These are phyloP conservation scores for Drosophila bipectinata DNA, from an alignment of 1,140 invertebrate species.

Conservation along the genomic window DNA sequence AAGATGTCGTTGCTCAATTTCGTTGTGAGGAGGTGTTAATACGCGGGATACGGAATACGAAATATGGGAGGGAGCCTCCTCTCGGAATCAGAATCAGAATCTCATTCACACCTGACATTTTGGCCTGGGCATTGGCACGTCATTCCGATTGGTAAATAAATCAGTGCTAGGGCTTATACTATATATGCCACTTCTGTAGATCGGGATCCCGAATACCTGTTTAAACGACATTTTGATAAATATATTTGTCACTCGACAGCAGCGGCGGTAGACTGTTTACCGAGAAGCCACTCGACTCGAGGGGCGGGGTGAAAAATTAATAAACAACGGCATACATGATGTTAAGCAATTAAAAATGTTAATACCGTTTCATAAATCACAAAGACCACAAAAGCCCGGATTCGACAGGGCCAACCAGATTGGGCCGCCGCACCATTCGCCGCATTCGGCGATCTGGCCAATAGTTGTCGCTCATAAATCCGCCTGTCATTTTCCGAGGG, in stretches of 20 bases:
- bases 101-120: constrained; percentile 32
- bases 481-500: constrained; percentile 55
- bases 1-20: constrained; percentile 59
- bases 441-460: constrained; percentile 63
- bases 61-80: not conserved
- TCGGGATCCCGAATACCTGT: constrained; percentile 53
- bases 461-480: constrained; percentile 81
- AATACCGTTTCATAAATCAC: constrained; percentile 82
- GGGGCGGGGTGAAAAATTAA: constrained; percentile 73
- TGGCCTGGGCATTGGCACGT: constrained; percentile 23
- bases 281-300: not conserved
- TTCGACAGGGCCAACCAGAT: constrained; percentile 70
- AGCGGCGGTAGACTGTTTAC: constrained; percentile 13
- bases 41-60: constrained; percentile 6
- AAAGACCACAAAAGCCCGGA: constrained; percentile 58
- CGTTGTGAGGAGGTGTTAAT: constrained; percentile 48
- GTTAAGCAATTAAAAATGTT: constrained; percentile 84
- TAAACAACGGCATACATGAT: constrained; percentile 83
- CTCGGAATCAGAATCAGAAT: constrained; percentile 6
- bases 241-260: constrained; percentile 75
- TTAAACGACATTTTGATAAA: constrained; percentile 73
- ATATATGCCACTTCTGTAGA: constrained; percentile 8
- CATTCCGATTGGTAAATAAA: constrained; percentile 55
- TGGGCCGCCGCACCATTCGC: constrained; percentile 34
- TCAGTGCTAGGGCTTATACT: constrained; percentile 25